Evolutionary conservation across 2,888 invertebrate genomes (phyloP), one percentile per base, ranked within the genome.

Genomic region (Leucoptera coffeella): DNA sequence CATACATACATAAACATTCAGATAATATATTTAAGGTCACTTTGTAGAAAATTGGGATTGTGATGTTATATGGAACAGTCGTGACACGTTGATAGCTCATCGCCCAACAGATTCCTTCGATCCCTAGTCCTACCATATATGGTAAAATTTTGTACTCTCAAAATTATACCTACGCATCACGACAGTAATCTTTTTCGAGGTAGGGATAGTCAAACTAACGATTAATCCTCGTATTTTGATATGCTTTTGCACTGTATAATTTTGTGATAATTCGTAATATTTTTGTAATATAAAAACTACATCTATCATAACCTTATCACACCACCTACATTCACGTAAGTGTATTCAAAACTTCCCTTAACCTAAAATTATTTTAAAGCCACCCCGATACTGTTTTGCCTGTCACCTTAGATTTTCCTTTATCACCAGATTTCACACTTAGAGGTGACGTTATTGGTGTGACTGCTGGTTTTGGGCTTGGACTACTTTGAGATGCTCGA

Each of bases 321-420:
- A 19, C 9, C 9, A 8, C 10, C 19, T n/a, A 19, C 19, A 19
- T 19, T 19, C 19, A 19, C 10, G 10, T n/a, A 8, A n/a, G 10
- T n/a, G 10, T n/a, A 9, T 14, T 14, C 17, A 11, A 11, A 6
- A 6, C 12, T 3, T 15, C 9, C 12, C 13, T 23, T 5, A 13
- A 23, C 21, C 25, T 23, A 25, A 22, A 17, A 26, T 28, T 25
- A 8, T 22, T 28, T 64, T 74, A 85, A 28, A 85, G 71, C 85
- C 85, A 85, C 2, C 85, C 85, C 10, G 83, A 78, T 32, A 83
- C 77, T 34, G 82, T 71, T 54, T 78, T 79, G 1, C 85, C 85
- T 1, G 84, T 83, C 2, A 80, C 78, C 42, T 78, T 82, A 3
- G 85, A 85, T 44, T 78, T 82, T 8, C 85, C 85, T 30, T 73